A percentile compares a stretch with the other conserved stretches of the same genome.
phyloP scores from a whole-genome alignment of 1,140 invertebrate genomes.

The Berghia stephanieae region DNA sequence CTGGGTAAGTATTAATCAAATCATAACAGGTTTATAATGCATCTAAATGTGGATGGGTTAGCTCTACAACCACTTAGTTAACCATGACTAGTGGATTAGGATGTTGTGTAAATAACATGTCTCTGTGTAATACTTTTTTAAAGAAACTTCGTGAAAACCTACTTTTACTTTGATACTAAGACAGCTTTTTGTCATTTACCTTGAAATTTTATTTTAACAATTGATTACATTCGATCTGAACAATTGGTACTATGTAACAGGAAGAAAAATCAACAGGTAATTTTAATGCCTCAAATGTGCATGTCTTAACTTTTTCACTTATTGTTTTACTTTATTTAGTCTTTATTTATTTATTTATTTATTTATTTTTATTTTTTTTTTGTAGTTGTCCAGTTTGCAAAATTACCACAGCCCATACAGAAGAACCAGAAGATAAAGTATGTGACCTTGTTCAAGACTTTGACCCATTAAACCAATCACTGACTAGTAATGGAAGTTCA shows the following conservation, averaged over 20 bases:
- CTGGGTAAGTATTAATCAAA: constrained; percentile 43
- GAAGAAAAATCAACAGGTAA: no score
- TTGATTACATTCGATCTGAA: no score
- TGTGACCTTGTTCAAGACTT: constrained; percentile 54
- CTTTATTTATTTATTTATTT: background rate
- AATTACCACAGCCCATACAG: constrained; percentile 25
- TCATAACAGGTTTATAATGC: background rate
- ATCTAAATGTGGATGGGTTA: background rate
- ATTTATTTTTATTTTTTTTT: background rate
- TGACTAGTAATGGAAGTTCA: constrained; percentile 46
- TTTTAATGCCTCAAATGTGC: no score
- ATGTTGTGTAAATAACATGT: background rate
- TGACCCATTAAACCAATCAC: constrained; percentile 51
- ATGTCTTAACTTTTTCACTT: background rate
- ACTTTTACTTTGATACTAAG: no score
- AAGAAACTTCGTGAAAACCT: no score
- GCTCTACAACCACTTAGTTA: no score
- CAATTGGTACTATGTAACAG: no score
- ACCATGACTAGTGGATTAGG: background rate
- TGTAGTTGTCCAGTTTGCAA: constrained; percentile 45
- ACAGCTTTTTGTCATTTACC: no score
- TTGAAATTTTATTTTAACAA: no score
- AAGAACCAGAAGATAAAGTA: constrained; percentile 38
- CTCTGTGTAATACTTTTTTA: no score
- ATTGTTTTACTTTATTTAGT: background rate